Percentiles rank a stretch among this genome's conserved stretches.
Evolutionary conservation across 2,797 vertebrate genomes (phyloP).

Genomic region (Dendrocincla fuliginosa): DNA sequence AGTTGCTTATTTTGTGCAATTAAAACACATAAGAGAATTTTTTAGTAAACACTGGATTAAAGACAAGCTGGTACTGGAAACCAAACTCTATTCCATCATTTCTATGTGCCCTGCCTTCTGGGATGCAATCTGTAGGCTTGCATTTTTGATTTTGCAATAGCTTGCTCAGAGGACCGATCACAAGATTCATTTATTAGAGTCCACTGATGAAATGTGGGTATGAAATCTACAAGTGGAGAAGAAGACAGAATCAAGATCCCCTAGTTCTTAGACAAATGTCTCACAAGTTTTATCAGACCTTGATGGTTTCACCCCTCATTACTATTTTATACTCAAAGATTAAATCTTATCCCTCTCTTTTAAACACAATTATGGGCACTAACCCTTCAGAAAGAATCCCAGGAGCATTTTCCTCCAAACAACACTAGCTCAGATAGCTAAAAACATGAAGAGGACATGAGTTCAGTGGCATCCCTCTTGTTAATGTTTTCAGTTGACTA

Average conservation of each 20-base stretch:
- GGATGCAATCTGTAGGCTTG: neutral
- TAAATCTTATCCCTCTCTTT: neutral
- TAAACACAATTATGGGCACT: neutral
- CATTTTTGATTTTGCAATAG: neutral
- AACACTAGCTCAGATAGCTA: neutral
- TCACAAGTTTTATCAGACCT: neutral
- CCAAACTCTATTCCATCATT: neutral
- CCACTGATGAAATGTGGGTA: neutral
- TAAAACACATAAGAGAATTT: neutral
- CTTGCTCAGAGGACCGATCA: rapidly evolving
- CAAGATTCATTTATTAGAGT: neutral
- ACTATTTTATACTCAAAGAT: neutral
- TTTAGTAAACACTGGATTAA: neutral
- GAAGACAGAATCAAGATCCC: neutral
- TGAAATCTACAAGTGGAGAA: neutral
- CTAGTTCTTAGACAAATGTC: neutral
- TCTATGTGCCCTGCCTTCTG: neutral
- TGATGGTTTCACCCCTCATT: neutral
- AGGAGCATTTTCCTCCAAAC: neutral
- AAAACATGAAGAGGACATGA: neutral
- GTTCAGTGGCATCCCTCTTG: neutral
- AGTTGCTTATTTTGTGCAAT: neutral
- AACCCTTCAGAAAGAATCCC: neutral
- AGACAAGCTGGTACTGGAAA: neutral
- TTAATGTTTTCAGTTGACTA: neutral